Base-by-base conservation (phyloP, 2,113 vertebrate species). In the Opisthocomus hoazin region DNA sequence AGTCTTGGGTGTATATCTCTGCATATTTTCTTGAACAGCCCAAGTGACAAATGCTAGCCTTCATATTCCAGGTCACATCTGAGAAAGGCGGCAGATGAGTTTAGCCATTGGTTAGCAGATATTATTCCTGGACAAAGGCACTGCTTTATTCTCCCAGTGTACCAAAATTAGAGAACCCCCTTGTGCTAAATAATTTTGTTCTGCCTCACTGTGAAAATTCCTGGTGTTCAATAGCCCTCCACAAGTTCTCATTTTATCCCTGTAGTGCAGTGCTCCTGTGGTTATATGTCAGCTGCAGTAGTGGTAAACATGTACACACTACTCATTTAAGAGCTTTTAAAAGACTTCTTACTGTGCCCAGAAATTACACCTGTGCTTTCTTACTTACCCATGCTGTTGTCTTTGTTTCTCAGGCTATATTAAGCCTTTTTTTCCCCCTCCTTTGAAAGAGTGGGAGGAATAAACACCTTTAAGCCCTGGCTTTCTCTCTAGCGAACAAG, bases 321-420 rank as follows among this genome's bases (percentile, higher is more conserved):
- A 82, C 92, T 84, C 88, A 94, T 96, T 96, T 95, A 97, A 96
- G 96, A 91, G 92, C 92, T 90, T 90, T 97, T 96, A 96, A 97
- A 97, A 94, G 96, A 91, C 87, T 94, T 77, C 96, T 97, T 41
- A 90, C 97, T 96, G 96, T 82, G 96, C 74, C 77, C 82, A 96
- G 96, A 96, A 97, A 97, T 97, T 97, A 96, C 96, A 95, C 96
- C 97, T 97, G 90, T 92, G 93, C 92, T 96, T 89, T 93, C 88
- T 93, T 97, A 66, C 94, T 96, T 97, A 77, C 77, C 82, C 89
- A 56, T 88, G 94, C 70, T 87, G 87, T 66, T 86, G 84, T 36
- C 91, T 96, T 95, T 93, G 81, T 88, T 97, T 94, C 89, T 87
- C 29, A 63, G 75, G 77, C 57, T 89, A 80, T 80, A 93, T 87